Evolutionary conservation across 2,797 vertebrate species (phyloP).

Genomic region (Gephyroberyx darwinii): DNA sequence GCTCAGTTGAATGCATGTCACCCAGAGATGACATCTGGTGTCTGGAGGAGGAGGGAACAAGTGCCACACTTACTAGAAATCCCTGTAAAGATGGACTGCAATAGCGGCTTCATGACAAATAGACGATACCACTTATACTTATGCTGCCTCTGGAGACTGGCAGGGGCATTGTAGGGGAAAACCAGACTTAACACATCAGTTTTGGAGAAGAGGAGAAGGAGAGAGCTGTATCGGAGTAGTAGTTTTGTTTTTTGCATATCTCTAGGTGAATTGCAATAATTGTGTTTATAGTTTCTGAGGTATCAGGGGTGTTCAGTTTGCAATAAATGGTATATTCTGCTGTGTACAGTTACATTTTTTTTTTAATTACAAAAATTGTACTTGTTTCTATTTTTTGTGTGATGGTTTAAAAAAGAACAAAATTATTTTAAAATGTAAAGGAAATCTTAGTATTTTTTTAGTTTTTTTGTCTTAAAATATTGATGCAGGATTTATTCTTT

Average conservation of each 20-base stretch:
- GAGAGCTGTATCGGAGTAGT: conserved; percentile 52
- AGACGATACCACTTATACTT: conserved; percentile 15
- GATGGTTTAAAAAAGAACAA: conserved; percentile 83
- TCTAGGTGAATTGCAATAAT: conserved; percentile 78
- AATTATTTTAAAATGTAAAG: conserved; percentile 82
- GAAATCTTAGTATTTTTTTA: conserved; percentile 82
- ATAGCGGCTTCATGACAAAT: not conserved
- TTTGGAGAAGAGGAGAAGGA: conserved; percentile 42
- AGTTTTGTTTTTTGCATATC: conserved; percentile 62
- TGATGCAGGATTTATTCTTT: conserved; percentile 83
- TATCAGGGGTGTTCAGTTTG: conserved; percentile 80
- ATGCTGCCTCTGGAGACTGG: conserved; percentile 31
- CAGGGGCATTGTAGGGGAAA: conserved; percentile 4
- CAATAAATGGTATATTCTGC: conserved; percentile 84
- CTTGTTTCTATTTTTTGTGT: conserved; percentile 84
- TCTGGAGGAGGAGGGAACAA: conserved; percentile 30
- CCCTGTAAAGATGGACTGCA: conserved; percentile 15
- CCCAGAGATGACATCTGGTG: conserved; percentile 38
- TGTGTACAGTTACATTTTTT: conserved; percentile 86
- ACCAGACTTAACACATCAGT: conserved; percentile 42
- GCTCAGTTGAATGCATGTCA: conserved; percentile 26
- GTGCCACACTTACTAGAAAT: conserved; percentile 40
- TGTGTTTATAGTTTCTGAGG: conserved; percentile 79
- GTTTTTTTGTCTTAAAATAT: conserved; percentile 77
- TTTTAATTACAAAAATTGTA: conserved; percentile 76